phyloP scores from a whole-genome alignment of 2,888 invertebrate species.

The Cecidostiba fungosa region DNA sequence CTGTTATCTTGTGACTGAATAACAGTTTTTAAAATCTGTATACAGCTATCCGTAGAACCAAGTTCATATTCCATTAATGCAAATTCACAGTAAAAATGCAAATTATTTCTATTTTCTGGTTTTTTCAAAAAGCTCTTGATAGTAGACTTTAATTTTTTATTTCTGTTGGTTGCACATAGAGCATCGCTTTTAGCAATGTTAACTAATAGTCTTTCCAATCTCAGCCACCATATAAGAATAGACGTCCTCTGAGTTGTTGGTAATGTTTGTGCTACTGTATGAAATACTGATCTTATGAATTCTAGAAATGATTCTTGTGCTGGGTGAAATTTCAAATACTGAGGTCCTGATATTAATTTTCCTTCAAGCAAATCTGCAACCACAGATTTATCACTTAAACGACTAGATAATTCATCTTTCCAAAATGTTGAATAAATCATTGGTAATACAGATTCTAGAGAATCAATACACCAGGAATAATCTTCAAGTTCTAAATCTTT shows the following conservation, averaged over 20 bases:
- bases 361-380: slow-evolving; percentile 73
- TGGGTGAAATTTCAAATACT: slow-evolving; percentile 83
- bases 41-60: slow-evolving; percentile 79
- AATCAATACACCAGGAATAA: slow-evolving; percentile 74
- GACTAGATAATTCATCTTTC: slow-evolving; percentile 71
- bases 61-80: slow-evolving; percentile 84
- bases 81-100: slow-evolving; percentile 84
- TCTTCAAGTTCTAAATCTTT: slow-evolving; percentile 71
- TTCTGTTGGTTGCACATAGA: slow-evolving; percentile 78
- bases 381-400: slow-evolving; percentile 68
- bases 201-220: slow-evolving; percentile 83
- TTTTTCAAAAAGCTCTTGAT: slow-evolving; percentile 83
- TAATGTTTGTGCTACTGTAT: slow-evolving; percentile 81
- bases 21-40: slow-evolving; percentile 82
- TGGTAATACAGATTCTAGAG: slow-evolving; percentile 74
- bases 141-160: slow-evolving; percentile 81
- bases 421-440: slow-evolving; percentile 71
- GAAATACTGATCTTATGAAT: slow-evolving; percentile 82
- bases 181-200: slow-evolving; percentile 80
- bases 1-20: slow-evolving; percentile 75
- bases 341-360: slow-evolving; percentile 83
- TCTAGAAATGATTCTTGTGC: slow-evolving; percentile 84
- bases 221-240: slow-evolving; percentile 84
- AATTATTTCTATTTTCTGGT: slow-evolving; percentile 82
- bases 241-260: slow-evolving; percentile 80